Percentiles rank a stretch among this genome's conserved stretches.
These are phyloP conservation scores for Bolinopsis microptera DNA, from an alignment of 37 sponge, comb jelly and placozoan species.

Conservation along the genomic window DNA sequence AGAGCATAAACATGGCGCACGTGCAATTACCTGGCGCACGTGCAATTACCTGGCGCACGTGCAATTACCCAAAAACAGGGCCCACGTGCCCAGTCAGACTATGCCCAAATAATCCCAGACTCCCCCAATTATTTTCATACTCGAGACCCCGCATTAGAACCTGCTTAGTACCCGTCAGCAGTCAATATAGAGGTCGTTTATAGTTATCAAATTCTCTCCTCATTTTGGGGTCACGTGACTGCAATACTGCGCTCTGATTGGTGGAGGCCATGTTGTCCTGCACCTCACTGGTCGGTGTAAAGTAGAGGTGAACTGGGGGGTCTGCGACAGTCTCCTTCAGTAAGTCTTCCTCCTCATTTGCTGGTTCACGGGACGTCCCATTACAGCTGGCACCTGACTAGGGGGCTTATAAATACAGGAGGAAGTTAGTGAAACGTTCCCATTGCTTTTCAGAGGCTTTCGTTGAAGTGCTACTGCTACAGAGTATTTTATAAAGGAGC, in stretches of 20 bases:
- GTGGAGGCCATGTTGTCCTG: background rate
- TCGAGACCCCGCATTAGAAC: background rate
- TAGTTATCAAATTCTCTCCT: background rate
- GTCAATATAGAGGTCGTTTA: background rate
- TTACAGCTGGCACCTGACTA: background rate
- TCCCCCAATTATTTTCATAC: background rate
- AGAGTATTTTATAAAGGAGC: background rate
- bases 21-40: no score
- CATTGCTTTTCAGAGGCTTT: no score
- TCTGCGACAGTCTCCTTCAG: background rate
- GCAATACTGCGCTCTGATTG: background rate
- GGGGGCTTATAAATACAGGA: background rate
- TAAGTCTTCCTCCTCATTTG: background rate
- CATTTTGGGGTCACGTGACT: background rate
- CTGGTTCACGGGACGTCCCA: background rate
- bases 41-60: background rate
- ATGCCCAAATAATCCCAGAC: background rate
- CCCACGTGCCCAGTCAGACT: background rate
- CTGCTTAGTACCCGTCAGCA: background rate
- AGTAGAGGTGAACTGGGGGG: background rate
- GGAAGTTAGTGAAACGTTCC: no score
- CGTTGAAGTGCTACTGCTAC: no score
- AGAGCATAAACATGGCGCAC: no score
- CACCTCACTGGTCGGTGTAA: background rate
- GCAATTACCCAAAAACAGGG: background rate